A percentile compares a stretch with the other conserved stretches of the same genome.
Conservation (phyloP, 2,113 vertebrate genomes). For the Chloroceryle aenea region DNA sequence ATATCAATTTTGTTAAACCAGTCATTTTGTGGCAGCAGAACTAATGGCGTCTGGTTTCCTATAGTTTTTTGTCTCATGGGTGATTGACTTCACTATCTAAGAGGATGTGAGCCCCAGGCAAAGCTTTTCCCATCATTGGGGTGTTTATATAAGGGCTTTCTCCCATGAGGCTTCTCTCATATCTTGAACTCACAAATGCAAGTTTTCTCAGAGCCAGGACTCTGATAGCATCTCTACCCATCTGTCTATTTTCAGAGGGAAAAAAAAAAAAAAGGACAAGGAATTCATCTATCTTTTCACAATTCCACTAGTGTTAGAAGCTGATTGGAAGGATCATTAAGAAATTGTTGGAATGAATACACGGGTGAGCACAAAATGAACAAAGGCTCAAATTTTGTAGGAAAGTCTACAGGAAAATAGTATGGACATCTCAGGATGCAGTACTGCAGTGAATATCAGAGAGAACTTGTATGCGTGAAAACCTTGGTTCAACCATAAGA, state of each 20-base stretch:
- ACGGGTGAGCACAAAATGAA: neutral
- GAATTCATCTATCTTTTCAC: neutral
- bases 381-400: neutral
- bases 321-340: neutral
- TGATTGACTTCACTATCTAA: slow-evolving; percentile 67
- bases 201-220: slow-evolving; percentile 56
- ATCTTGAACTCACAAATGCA: slow-evolving; percentile 59
- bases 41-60: slow-evolving; percentile 59
- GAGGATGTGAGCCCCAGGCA: slow-evolving; percentile 67
- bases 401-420: neutral
- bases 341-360: neutral
- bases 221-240: slow-evolving; percentile 56
- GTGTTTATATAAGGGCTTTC: slow-evolving; percentile 66
- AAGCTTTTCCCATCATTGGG: slow-evolving; percentile 64
- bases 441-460: neutral
- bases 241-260: slow-evolving; percentile 12
- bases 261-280: neutral
- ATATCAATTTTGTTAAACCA: slow-evolving; percentile 27
- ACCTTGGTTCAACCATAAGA: neutral
- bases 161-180: slow-evolving; percentile 60
- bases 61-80: slow-evolving; percentile 62
- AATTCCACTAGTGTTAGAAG: neutral
- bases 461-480: neutral
- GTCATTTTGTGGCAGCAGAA: slow-evolving; percentile 27
- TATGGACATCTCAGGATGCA: neutral